phyloP scores from a whole-genome alignment of 2,888 invertebrate species.

The Pseudococcus jackbeardsleyi region DNA sequence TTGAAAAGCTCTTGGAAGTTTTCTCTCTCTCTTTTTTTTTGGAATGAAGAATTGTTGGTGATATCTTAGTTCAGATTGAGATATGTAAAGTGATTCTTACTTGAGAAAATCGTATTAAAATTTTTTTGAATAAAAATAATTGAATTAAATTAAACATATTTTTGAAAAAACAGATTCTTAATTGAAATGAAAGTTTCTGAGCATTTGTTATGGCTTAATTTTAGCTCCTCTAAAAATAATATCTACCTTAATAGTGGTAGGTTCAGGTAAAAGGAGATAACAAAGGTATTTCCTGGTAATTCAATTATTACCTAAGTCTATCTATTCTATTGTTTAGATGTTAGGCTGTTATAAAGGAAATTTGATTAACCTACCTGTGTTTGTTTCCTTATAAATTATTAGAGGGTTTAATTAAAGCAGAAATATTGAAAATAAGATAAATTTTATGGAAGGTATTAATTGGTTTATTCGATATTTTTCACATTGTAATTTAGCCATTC shows the following conservation, averaged over 20 bases:
- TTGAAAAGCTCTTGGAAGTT: no score
- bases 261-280: not conserved
- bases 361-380: slow-evolving; percentile 4
- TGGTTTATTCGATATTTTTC: no score
- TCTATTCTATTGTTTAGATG: not conserved
- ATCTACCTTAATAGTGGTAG: not conserved
- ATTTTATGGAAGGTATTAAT: not conserved
- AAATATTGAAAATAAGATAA: not conserved
- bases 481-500: no score
- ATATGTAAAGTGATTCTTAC: no score
- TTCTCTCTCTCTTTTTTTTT: no score
- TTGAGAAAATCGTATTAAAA: no score
- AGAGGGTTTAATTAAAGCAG: not conserved
- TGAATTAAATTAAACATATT: no score
- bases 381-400: not conserved
- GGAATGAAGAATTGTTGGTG: no score
- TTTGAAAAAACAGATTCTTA: no score
- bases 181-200: not conserved
- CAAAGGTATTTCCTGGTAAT: not conserved
- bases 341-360: not conserved
- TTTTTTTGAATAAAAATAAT: no score
- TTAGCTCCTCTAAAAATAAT: not conserved
- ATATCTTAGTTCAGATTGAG: no score
- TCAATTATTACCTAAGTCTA: slow-evolving; percentile 14
- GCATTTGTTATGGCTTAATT: not conserved